Percentiles rank a stretch among this genome's conserved stretches.
phyloP scores from a whole-genome alignment of 2,888 invertebrate genomes.

The Junonia oenone region DNA sequence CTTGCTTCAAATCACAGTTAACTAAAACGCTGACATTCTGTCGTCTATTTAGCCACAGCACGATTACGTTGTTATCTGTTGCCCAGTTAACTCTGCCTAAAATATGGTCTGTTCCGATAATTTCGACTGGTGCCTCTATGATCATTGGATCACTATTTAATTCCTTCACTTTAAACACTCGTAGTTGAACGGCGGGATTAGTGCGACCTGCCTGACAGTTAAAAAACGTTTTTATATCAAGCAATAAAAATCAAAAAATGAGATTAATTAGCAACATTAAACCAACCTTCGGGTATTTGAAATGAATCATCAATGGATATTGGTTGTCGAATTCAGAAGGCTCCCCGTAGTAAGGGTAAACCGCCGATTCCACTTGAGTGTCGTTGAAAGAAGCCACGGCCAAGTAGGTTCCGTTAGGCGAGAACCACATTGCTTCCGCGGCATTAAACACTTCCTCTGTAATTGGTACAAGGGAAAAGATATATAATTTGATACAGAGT shows the following conservation, averaged over 20 bases:
- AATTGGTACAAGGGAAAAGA: conserved; percentile 32
- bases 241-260: not conserved
- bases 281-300: conserved; percentile 89
- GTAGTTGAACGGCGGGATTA: conserved; percentile 86
- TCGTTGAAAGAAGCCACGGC: conserved; percentile 88
- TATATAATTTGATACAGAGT: not conserved
- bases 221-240: conserved; percentile 21
- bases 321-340: conserved; percentile 78
- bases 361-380: conserved; percentile 81
- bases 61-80: conserved; percentile 81
- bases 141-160: conserved; percentile 47
- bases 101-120: conserved; percentile 82
- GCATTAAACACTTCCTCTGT: conserved; percentile 88
- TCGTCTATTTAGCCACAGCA: conserved; percentile 91
- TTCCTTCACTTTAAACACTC: conserved; percentile 76
- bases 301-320: conserved; percentile 82
- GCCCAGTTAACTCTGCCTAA: conserved; percentile 87
- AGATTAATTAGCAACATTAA: not conserved
- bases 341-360: conserved; percentile 83
- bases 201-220: conserved; percentile 82
- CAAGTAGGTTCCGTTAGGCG: conserved; percentile 82
- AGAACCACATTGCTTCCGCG: conserved; percentile 89
- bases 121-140: conserved; percentile 74
- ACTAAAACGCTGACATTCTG: conserved; percentile 85
- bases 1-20: conserved; percentile 72